A percentile compares a stretch with the other conserved stretches of the same genome.
Conservation (phyloP, 2,888 invertebrate species). For the Rotaria socialis region DNA sequence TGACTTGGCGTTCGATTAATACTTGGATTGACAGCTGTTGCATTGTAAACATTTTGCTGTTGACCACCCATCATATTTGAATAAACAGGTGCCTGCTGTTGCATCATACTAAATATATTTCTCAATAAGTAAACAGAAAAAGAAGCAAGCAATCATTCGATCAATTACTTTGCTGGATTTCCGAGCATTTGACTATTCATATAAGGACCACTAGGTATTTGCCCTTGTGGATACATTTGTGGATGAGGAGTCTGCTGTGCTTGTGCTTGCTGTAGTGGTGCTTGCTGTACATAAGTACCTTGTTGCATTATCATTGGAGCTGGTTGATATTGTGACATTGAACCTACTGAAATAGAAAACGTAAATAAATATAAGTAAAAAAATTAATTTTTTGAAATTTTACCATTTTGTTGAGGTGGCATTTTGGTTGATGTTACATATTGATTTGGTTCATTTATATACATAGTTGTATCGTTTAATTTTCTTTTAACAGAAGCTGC, state of each 20-base stretch:
- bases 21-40: not conserved
- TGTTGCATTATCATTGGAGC: not conserved
- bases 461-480: not conserved
- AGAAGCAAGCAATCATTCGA: not conserved
- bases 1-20: not conserved
- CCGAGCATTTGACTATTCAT: not conserved
- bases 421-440: not conserved
- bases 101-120: not conserved
- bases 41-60: not conserved
- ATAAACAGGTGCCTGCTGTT: not conserved
- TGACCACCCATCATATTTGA: not conserved
- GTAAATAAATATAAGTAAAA: too few relatives aligned
- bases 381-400: too few relatives aligned
- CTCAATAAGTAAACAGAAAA: not conserved
- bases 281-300: not conserved
- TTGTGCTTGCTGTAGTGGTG: not conserved
- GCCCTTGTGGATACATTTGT: conserved; percentile 1
- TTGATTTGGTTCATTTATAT: not conserved
- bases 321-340: not conserved
- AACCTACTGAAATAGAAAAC: not conserved
- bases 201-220: not conserved
- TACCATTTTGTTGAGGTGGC: not conserved
- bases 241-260: not conserved
- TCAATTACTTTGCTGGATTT: not conserved
- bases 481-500: not conserved